phyloP scores from a whole-genome alignment of 2,888 invertebrate species.

The Drosophila meridiana region DNA sequence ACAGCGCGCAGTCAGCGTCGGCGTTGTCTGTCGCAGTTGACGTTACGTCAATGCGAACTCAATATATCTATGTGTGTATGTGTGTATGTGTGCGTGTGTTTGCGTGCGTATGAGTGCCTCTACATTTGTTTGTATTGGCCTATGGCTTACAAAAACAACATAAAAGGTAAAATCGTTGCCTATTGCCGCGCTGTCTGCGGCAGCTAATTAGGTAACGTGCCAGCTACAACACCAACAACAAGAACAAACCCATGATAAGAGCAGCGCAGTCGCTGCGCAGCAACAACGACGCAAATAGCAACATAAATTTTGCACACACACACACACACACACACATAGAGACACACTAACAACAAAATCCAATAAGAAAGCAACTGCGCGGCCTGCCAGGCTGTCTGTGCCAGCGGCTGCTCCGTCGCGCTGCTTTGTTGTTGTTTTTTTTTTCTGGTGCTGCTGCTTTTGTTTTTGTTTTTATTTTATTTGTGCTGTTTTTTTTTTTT shows the following conservation, averaged over 20 bases:
- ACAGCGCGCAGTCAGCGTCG: conserved; percentile 62
- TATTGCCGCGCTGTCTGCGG: conserved; percentile 83
- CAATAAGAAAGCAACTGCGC: conserved; percentile 75
- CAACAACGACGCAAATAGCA: conserved; percentile 73
- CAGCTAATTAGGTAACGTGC: conserved; percentile 83
- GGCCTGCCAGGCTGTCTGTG: conserved; percentile 80
- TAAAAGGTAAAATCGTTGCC: conserved; percentile 77
- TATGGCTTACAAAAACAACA: conserved; percentile 61
- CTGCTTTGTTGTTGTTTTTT: conserved; percentile 41
- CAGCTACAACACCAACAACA: conserved; percentile 66
- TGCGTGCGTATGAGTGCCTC: conserved; percentile 7
- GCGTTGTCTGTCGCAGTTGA: conserved; percentile 58
- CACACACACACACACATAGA: conserved; percentile 29
- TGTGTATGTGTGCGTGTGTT: conserved; percentile 14
- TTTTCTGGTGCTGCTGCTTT: background rate
- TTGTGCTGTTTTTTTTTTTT: conserved; percentile 46
- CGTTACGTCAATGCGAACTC: conserved; percentile 73
- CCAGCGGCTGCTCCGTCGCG: conserved; percentile 55
- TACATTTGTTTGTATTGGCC: conserved; percentile 45
- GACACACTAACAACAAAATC: conserved; percentile 56
- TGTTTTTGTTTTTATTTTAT: conserved; percentile 42
- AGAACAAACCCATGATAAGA: conserved; percentile 65
- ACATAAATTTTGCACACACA: conserved; percentile 71
- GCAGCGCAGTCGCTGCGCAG: conserved; percentile 74
- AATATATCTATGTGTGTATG: conserved; percentile 14